These are phyloP conservation scores for Ceratoteleas bidentatus DNA, from an alignment of 1,140 invertebrate species.

Conservation along the genomic window DNA sequence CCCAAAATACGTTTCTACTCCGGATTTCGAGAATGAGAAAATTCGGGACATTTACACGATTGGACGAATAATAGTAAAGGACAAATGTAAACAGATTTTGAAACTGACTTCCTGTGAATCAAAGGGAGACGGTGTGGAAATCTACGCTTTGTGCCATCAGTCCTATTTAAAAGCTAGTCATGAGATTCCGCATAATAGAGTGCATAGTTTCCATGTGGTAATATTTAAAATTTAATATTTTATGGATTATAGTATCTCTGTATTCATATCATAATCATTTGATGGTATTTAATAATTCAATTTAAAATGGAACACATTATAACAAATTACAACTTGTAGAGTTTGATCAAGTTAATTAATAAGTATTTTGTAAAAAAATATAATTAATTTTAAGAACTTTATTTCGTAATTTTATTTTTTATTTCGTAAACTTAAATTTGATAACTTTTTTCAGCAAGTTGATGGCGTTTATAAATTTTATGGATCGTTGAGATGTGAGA, in stretches of 20 bases:
- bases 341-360: no score
- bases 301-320: no score
- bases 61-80: slow-evolving; percentile 10
- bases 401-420: no score
- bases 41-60: slow-evolving; percentile 35
- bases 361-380: no score
- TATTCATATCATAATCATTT: no score
- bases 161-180: slow-evolving; percentile 3
- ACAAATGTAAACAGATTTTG: slow-evolving; percentile 2
- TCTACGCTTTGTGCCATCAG: slow-evolving; percentile 31
- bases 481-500: slow-evolving; percentile 33
- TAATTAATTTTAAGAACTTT: no score
- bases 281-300: no score
- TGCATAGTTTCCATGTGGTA: slow-evolving; percentile 19
- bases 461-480: slow-evolving; percentile 36
- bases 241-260: no score
- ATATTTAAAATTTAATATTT: no score
- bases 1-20: slow-evolving; percentile 16
- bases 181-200: slow-evolving; percentile 14
- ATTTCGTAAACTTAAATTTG: no score
- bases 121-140: not conserved
- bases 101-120: slow-evolving; percentile 2
- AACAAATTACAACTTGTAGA: slow-evolving; percentile 1
- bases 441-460: slow-evolving; percentile 23
- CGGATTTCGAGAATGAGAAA: slow-evolving; percentile 21